A percentile compares a stretch with the other conserved stretches of the same genome.
Conservation (phyloP, 2,113 vertebrate genomes). For the Tautogolabrus adspersus region DNA sequence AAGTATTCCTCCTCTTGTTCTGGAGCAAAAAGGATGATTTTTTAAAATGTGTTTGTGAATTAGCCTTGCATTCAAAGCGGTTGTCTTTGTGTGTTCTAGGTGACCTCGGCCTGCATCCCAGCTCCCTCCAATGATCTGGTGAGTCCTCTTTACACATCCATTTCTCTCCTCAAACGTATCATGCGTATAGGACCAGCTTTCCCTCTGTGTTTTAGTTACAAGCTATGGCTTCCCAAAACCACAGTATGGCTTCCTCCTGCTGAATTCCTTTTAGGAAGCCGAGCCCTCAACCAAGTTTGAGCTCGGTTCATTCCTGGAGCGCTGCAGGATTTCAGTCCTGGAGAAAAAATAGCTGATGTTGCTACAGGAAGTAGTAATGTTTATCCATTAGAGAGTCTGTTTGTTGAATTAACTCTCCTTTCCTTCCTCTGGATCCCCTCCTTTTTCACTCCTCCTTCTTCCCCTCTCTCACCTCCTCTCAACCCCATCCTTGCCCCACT, state of each 20-base stretch:
- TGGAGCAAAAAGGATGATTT: conserved; percentile 9
- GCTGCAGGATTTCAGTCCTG: conserved; percentile 35
- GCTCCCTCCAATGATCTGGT: conserved; percentile 88
- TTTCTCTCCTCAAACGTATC: conserved; percentile 14
- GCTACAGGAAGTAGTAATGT: conserved; percentile 69
- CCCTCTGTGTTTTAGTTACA: conserved; percentile 16
- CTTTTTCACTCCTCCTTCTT: conserved; percentile 16
- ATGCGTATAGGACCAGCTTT: not conserved
- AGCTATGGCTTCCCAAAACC: conserved; percentile 59
- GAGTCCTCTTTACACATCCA: conserved; percentile 59
- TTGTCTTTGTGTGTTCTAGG: conserved; percentile 79
- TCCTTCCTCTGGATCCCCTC: conserved; percentile 56
- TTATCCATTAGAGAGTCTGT: conserved; percentile 72
- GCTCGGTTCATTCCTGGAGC: conserved; percentile 55
- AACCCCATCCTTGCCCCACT: conserved; percentile 19
- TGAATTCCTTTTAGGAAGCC: conserved; percentile 55
- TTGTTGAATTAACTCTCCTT: conserved; percentile 76
- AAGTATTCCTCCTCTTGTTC: conserved; percentile 26
- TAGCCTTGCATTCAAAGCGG: conserved; percentile 23
- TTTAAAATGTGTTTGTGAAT: not conserved
- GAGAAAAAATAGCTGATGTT: conserved; percentile 43
- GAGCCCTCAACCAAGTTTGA: conserved; percentile 53
- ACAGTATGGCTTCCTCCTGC: conserved; percentile 44
- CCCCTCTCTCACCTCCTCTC: conserved; percentile 17
- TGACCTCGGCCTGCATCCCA: conserved; percentile 86